Evolutionary conservation across 2,113 vertebrate genomes (phyloP).

Genomic region (Acrocephalus kingi): DNA sequence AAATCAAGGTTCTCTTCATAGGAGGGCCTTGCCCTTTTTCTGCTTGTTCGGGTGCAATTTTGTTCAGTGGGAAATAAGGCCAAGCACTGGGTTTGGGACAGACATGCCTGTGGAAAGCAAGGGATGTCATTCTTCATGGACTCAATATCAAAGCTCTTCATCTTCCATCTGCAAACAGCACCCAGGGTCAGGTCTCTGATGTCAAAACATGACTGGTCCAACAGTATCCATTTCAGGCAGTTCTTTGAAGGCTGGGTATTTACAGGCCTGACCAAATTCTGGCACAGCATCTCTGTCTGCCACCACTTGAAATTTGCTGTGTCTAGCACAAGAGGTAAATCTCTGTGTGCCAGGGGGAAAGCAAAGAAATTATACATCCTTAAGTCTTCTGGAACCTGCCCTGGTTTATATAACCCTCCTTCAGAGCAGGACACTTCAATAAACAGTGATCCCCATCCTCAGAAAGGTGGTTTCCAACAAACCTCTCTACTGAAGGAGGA

Average conservation of each 20-base stretch:
- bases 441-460: neutral
- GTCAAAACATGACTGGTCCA: neutral
- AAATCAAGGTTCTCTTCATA: constrained; percentile 26
- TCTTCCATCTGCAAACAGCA: constrained; percentile 7
- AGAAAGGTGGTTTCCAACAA: neutral
- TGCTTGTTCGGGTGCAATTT: neutral
- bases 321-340: neutral
- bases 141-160: neutral
- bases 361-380: neutral
- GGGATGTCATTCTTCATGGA: neutral
- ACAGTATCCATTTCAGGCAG: neutral
- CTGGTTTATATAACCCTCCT: neutral
- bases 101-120: neutral
- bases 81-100: neutral
- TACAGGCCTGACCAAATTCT: neutral
- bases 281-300: neutral
- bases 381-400: neutral
- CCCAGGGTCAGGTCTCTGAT: neutral
- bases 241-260: neutral
- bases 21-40: neutral
- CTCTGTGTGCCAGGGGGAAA: neutral
- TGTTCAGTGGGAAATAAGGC: neutral
- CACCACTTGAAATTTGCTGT: neutral
- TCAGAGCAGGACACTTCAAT: neutral
- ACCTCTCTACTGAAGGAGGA: neutral